Conservation (phyloP, 2,113 vertebrate species). For the Leptobrachium ailaonicum region DNA sequence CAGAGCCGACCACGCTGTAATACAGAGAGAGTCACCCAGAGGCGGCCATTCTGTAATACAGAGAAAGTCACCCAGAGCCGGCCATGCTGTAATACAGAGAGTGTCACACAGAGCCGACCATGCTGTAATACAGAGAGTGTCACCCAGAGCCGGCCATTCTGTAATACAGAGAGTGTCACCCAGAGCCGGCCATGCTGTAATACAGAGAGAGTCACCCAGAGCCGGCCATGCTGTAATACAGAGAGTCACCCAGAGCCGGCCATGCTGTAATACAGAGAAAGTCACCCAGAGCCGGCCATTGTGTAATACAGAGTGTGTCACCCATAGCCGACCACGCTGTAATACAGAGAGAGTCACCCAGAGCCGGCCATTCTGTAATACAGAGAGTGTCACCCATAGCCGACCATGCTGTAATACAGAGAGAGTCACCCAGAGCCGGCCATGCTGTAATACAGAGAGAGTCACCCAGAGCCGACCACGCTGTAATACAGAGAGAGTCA, state of each 20-base stretch:
- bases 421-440: no score
- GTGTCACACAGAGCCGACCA: neutral
- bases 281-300: neutral
- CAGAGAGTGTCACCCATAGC: no score
- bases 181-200: neutral
- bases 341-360: neutral
- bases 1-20: no score
- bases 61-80: no score
- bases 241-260: neutral
- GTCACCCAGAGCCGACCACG: no score
- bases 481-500: no score
- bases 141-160: neutral
- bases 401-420: no score
- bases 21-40: no score
- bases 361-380: neutral
- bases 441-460: no score
- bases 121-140: neutral
- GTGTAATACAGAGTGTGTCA: slow-evolving; percentile 4
- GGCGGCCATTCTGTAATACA: no score
- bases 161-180: no score
- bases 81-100: no score
- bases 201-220: neutral
- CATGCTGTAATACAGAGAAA: neutral
- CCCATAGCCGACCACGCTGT: neutral
- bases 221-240: neutral